A percentile compares a stretch with the other conserved stretches of the same genome.
Evolutionary conservation across 1,140 invertebrate genomes (phyloP).

Genomic region (Neodiprion lecontei): DNA sequence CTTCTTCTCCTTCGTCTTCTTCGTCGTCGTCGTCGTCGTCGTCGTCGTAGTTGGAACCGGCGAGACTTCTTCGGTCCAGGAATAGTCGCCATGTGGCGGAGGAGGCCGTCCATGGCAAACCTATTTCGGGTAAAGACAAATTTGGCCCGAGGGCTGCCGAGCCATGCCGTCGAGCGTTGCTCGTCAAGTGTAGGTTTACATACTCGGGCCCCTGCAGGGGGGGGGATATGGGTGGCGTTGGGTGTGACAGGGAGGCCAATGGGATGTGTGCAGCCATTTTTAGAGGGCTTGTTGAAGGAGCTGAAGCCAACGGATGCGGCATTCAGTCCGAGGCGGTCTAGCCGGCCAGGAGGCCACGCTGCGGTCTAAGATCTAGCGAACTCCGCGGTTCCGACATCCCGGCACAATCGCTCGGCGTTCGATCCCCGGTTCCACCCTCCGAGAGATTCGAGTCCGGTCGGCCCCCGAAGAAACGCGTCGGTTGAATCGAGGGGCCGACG

Average conservation of each 20-base stretch:
- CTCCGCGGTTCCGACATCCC: neutral
- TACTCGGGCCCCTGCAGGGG: constrained; percentile 28
- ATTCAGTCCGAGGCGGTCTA: constrained; percentile 60
- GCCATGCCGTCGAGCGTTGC: constrained; percentile 50
- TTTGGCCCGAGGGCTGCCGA: constrained; percentile 67
- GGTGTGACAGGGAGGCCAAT: constrained; percentile 56
- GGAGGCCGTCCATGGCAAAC: constrained; percentile 65
- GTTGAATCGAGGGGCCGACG: too few species aligned
- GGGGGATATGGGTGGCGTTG: constrained; percentile 41
- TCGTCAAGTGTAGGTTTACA: constrained; percentile 61
- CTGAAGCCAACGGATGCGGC: constrained; percentile 50
- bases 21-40: too few species aligned
- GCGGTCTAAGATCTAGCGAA: neutral
- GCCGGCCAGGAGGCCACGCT: constrained; percentile 41
- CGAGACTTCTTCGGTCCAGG: constrained; percentile 31
- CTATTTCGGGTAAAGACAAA: constrained; percentile 84
- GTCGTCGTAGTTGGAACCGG: too few species aligned
- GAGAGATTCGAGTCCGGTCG: too few species aligned
- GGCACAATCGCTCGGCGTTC: constrained; percentile 34
- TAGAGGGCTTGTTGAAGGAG: constrained; percentile 57
- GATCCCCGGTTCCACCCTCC: constrained; percentile 35
- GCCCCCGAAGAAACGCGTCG: too few species aligned
- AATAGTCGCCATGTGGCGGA: constrained; percentile 56
- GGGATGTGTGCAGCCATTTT: constrained; percentile 61
- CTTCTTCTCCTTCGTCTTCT: too few species aligned